Base-by-base conservation (phyloP, 2,797 vertebrate species). In the Oreonectes daqikongensis region DNA sequence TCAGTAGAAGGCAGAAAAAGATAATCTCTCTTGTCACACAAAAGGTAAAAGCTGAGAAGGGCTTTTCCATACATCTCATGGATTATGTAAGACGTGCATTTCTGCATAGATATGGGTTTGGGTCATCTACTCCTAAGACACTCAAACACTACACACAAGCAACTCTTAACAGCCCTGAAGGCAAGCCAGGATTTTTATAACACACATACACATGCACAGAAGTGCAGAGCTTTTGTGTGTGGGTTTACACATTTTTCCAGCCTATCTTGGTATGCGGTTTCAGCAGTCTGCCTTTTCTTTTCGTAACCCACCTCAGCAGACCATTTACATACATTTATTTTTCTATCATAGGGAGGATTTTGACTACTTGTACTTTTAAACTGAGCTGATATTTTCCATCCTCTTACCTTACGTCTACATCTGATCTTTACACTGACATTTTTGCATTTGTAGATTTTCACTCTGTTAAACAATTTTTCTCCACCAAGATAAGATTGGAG, bases 51-150 rank as follows among this genome's bases (percentile, higher is more conserved):
- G 89, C 89, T 92, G 89, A 91, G 85, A 11, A 85, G 84, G 84
- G 83, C 80, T 86, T 86, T 90, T 88, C 86, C 79, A 80, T 86
- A 80, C 61, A 81, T 85, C 85, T 80, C 81, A 83, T 85, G 85
- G 83, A 88, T 92, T 90, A 89, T 90, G 89, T 91, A 91, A 92
- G 87, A 69, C 67, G 81, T 42, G 80, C 60, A 28, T 79, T 85
- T 81, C 83, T 24, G 69, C 83, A 83, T 86, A 89, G 80, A 83
- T 80, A 59, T 30, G 38, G 32, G 11, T 44, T 77, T 61, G 57
- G 74, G 55, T 77, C 74, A 69, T 69, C 66, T 69, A 26, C 65
- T 60, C 38, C 52, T 26, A 60, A 69, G 38, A 46, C 28, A 3
- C 17, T n/a, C 63, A 28, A 20, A 77, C 69, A 53, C 4, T 30